Evolutionary conservation across 2,113 vertebrate genomes (phyloP).

Genomic region (Romanogobio albipinnatus): DNA sequence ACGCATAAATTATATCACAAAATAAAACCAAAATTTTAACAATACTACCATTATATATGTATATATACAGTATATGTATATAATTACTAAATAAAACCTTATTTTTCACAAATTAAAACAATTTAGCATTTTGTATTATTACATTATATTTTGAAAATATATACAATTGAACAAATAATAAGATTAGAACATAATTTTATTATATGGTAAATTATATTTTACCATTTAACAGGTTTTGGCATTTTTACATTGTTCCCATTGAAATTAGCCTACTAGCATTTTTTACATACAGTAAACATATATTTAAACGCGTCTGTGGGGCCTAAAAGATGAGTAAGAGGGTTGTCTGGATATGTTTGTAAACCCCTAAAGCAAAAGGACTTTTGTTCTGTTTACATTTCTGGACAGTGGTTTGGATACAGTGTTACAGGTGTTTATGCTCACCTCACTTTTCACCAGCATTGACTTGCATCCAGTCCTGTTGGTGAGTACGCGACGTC

Average conservation of each 20-base stretch:
- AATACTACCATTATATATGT: too few relatives aligned
- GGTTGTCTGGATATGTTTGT: background rate
- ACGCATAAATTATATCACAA: too few relatives aligned
- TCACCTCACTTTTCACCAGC: background rate
- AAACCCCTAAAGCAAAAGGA: background rate
- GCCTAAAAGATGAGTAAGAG: background rate
- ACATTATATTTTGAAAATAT: background rate
- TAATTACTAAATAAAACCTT: too few relatives aligned
- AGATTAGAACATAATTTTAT: background rate
- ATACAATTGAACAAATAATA: background rate
- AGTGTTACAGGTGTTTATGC: background rate
- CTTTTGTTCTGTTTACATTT: background rate
- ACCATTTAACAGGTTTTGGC: background rate
- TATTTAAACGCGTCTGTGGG: background rate
- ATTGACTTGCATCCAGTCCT: background rate
- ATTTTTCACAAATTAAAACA: too few relatives aligned
- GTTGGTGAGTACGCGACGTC: background rate
- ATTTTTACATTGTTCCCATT: background rate
- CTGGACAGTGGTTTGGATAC: too few relatives aligned
- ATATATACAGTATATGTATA: too few relatives aligned
- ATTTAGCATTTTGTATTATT: background rate
- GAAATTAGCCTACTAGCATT: background rate
- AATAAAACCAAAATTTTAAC: too few relatives aligned
- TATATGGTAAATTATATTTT: too few relatives aligned
- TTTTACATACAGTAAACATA: background rate